phyloP scores from a whole-genome alignment of 2,113 vertebrate species.

The Arvicanthis niloticus region DNA sequence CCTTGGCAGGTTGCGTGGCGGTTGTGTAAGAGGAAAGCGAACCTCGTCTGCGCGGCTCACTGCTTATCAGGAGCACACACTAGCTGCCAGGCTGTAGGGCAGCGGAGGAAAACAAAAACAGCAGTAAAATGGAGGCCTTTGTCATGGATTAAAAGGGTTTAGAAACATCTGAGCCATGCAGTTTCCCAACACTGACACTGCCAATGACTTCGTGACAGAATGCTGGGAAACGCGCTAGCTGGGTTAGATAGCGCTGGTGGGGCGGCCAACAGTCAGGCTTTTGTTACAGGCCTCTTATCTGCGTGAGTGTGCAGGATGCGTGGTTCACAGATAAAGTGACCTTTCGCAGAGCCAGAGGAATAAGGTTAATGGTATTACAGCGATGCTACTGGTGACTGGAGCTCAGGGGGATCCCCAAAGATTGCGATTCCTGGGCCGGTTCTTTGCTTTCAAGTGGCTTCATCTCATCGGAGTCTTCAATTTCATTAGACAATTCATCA shows the following conservation, averaged over 20 bases:
- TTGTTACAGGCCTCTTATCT: conserved; percentile 85
- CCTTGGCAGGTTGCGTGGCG: conserved; percentile 78
- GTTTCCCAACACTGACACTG: conserved; percentile 85
- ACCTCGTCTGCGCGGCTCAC: conserved; percentile 85
- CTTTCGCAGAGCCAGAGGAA: conserved; percentile 83
- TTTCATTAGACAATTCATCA: conserved; percentile 41
- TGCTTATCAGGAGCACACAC: conserved; percentile 89
- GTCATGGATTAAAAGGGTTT: conserved; percentile 89
- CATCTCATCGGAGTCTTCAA: conserved; percentile 2
- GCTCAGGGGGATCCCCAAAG: conserved; percentile 70
- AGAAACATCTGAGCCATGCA: conserved; percentile 89
- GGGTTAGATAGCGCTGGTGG: conserved; percentile 81
- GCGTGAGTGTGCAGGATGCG: conserved; percentile 66
- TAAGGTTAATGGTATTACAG: conserved; percentile 85
- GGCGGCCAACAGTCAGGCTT: conserved; percentile 81
- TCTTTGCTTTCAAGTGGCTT: conserved; percentile 74
- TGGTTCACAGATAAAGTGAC: conserved; percentile 80
- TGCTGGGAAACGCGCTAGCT: conserved; percentile 85
- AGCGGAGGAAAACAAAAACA: conserved; percentile 89
- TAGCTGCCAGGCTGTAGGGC: conserved; percentile 89
- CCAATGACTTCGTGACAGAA: conserved; percentile 88
- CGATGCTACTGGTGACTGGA: conserved; percentile 75
- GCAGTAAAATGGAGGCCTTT: conserved; percentile 87
- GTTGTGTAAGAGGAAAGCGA: conserved; percentile 76
- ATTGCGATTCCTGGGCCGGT: conserved; percentile 80